Percentiles rank a stretch among this genome's conserved stretches.
phyloP scores from a whole-genome alignment of 1,140 invertebrate species.

The Hestina assimilis region DNA sequence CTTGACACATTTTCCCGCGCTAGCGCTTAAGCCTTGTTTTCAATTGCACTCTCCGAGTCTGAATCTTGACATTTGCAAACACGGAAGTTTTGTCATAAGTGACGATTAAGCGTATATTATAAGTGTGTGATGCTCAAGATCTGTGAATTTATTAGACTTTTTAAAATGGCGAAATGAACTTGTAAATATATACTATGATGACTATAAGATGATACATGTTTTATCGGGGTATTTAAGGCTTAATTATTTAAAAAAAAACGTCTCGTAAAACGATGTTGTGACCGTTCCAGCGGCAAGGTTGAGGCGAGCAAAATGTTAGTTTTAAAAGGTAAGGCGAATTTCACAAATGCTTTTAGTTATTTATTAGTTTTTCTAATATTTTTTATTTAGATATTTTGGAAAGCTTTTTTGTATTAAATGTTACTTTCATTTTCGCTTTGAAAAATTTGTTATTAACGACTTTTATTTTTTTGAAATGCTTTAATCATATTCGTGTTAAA shows the following conservation, averaged over 20 bases:
- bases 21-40: slow-evolving; percentile 66
- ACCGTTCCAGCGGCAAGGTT: slow-evolving; percentile 33
- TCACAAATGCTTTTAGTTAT: background rate
- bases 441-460: no score
- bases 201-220: slow-evolving; percentile 21
- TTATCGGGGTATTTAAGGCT: background rate
- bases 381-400: background rate
- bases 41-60: slow-evolving; percentile 64
- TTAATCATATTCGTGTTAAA: no score
- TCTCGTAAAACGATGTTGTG: slow-evolving; percentile 33
- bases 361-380: background rate
- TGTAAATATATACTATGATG: slow-evolving; percentile 18
- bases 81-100: slow-evolving; percentile 22
- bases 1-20: slow-evolving; percentile 75
- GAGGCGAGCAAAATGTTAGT: slow-evolving; percentile 50
- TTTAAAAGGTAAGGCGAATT: slow-evolving; percentile 49
- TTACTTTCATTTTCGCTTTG: no score
- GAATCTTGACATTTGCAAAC: slow-evolving; percentile 56
- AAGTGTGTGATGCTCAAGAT: slow-evolving; percentile 11
- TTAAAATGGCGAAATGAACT: background rate
- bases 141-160: background rate
- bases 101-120: background rate
- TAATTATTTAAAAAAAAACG: background rate
- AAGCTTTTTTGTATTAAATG: no score
- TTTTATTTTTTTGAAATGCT: no score